phyloP scores from a whole-genome alignment of 2,113 vertebrate species.

The Scolopax mira region DNA sequence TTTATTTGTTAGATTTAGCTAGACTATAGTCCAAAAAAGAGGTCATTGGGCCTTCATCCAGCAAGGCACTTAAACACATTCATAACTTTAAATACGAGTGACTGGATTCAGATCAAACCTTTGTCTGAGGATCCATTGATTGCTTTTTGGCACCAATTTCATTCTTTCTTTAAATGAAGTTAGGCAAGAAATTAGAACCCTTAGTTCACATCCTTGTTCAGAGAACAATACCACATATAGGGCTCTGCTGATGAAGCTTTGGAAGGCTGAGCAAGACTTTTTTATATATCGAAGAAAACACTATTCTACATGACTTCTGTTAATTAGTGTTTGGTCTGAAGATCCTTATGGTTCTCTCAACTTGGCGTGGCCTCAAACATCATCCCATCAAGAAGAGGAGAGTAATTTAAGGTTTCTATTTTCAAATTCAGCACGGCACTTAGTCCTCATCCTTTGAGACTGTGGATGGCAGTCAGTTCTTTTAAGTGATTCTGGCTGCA shows the following conservation, averaged over 20 bases:
- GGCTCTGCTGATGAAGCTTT: background rate
- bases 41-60: background rate
- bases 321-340: conserved; percentile 4
- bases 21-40: background rate
- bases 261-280: background rate
- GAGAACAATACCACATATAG: background rate
- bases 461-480: background rate
- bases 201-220: background rate
- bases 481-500: background rate
- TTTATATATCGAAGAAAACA: background rate
- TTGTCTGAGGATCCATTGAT: background rate
- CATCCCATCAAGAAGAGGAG: background rate
- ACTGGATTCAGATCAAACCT: background rate
- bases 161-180: conserved; percentile 2
- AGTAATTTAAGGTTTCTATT: background rate
- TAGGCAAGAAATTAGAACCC: background rate
- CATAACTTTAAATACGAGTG: background rate
- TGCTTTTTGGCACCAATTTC: conserved; percentile 28
- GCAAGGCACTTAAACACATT: background rate
- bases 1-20: background rate
- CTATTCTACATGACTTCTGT: background rate
- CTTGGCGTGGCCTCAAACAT: background rate
- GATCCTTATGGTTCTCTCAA: background rate
- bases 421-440: background rate
- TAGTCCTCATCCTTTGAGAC: background rate